These are phyloP conservation scores for Fulmarus glacialis DNA, from an alignment of 2,113 vertebrate genomes.

Conservation along the genomic window DNA sequence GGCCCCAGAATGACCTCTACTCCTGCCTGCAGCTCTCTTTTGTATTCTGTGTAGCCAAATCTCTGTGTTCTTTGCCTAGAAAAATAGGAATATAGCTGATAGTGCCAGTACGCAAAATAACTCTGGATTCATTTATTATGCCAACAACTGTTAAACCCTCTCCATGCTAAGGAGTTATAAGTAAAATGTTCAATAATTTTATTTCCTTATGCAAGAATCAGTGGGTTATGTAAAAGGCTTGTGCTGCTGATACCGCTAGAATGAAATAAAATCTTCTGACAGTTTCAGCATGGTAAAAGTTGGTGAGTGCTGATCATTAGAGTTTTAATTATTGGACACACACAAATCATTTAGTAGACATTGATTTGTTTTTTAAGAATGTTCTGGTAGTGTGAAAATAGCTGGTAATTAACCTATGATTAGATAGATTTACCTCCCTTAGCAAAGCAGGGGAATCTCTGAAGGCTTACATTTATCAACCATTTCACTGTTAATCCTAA, in stretches of 20 bases:
- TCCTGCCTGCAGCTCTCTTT: background rate
- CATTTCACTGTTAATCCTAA: background rate
- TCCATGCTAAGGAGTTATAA: background rate
- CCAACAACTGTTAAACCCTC: background rate
- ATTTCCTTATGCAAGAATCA: background rate
- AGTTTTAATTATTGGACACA: conserved; percentile 54
- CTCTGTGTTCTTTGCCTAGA: background rate
- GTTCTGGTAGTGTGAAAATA: conserved; percentile 47
- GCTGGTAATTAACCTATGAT: conserved; percentile 51
- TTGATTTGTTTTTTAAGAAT: conserved; percentile 52
- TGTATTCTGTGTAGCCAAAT: rapidly evolving
- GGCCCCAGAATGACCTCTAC: background rate
- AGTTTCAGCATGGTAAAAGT: background rate
- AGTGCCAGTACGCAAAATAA: background rate
- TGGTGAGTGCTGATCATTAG: background rate
- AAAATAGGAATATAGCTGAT: background rate
- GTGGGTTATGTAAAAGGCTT: background rate
- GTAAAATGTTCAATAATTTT: background rate
- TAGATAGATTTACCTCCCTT: conserved; percentile 29
- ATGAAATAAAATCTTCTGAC: background rate
- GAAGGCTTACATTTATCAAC: conserved; percentile 2
- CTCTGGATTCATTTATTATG: background rate
- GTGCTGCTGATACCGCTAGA: background rate
- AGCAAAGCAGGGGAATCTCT: background rate
- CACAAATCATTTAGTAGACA: conserved; percentile 54